phyloP scores from a whole-genome alignment of 2,888 invertebrate species.

The Machimus atricapillus region DNA sequence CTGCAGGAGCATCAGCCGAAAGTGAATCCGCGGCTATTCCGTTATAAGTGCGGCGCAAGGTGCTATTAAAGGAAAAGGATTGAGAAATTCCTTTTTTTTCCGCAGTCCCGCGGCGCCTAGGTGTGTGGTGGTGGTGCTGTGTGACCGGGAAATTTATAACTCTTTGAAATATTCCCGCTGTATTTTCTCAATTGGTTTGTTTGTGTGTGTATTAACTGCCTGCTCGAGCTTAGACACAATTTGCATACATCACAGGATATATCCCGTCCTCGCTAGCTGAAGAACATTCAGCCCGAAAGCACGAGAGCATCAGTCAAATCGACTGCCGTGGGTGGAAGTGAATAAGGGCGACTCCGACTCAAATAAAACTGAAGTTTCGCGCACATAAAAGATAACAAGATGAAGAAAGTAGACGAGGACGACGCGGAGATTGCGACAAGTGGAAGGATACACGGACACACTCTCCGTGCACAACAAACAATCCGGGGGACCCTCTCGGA shows the following conservation, averaged over 20 bases:
- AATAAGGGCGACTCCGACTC: constrained; percentile 1
- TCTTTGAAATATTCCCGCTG: constrained; percentile 27
- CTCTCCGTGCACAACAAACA: constrained; percentile 40
- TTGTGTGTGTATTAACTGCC: constrained; percentile 26
- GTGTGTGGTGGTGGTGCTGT: constrained; percentile 23
- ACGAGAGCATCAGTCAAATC: constrained; percentile 26
- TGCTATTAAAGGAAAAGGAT: constrained; percentile 25
- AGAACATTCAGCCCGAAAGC: constrained; percentile 6
- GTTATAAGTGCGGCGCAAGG: background rate
- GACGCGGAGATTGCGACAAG: constrained; percentile 32
- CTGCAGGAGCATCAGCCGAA: constrained; percentile 26
- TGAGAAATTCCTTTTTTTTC: constrained; percentile 1
- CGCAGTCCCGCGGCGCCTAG: background rate
- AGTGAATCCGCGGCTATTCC: background rate
- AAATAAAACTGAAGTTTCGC: constrained; percentile 39
- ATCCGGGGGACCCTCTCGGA: constrained; percentile 41
- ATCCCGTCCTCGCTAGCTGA: constrained; percentile 42
- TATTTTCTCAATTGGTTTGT: constrained; percentile 40
- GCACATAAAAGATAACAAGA: constrained; percentile 46
- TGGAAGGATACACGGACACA: constrained; percentile 29
- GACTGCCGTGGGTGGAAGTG: background rate
- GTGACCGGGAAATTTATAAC: constrained; percentile 44
- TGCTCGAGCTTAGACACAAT: constrained; percentile 45
- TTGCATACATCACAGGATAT: constrained; percentile 48
- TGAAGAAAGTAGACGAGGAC: constrained; percentile 41